A percentile compares a stretch with the other conserved stretches of the same genome.
These are phyloP conservation scores for Ibycter americanus DNA, from an alignment of 2,797 vertebrate species.

Conservation along the genomic window DNA sequence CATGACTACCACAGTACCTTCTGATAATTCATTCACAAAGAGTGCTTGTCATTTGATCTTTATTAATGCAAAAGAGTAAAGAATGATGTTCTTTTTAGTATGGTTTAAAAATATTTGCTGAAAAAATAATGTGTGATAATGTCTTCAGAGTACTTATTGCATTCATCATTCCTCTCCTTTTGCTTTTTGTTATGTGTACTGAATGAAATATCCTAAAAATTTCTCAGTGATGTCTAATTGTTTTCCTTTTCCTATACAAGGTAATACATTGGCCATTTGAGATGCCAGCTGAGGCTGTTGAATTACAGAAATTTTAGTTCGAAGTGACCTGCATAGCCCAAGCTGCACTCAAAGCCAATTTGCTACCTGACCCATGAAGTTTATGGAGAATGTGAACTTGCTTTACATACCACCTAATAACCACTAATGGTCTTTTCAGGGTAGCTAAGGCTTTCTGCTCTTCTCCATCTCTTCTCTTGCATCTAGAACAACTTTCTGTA, in stretches of 20 bases:
- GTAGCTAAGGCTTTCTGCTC: neutral
- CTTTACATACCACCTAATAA: neutral
- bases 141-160: neutral
- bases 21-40: conserved; percentile 41
- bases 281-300: neutral
- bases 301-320: neutral
- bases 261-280: neutral
- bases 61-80: conserved; percentile 44
- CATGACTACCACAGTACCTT: neutral
- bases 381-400: neutral
- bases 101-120: neutral
- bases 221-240: neutral
- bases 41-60: conserved; percentile 36
- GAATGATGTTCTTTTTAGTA: conserved; percentile 32
- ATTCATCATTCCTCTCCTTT: neutral
- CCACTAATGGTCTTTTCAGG: neutral
- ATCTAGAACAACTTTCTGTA: neutral
- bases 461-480: neutral
- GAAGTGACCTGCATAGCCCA: neutral
- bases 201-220: neutral
- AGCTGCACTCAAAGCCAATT: neutral
- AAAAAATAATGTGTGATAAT: neutral
- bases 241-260: neutral
- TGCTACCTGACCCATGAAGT: neutral
- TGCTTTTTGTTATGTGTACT: neutral